These are phyloP conservation scores for Alosa sapidissima DNA, from an alignment of 2,797 vertebrate species.

Conservation along the genomic window DNA sequence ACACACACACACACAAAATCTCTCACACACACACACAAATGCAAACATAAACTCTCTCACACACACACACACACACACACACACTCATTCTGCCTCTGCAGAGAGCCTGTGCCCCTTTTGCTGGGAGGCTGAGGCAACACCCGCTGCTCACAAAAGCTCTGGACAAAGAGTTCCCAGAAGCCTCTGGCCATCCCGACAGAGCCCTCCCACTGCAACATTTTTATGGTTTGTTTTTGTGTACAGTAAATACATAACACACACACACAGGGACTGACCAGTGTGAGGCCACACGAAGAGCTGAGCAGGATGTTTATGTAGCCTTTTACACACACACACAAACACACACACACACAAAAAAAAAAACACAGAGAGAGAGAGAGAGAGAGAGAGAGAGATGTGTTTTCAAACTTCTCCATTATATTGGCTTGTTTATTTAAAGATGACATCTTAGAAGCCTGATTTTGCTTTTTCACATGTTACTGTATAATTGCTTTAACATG, in stretches of 20 bases:
- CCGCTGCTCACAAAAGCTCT: slow-evolving; percentile 53
- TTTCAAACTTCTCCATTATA: background rate
- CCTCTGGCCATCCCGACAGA: slow-evolving; percentile 30
- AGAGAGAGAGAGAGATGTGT: too few species aligned
- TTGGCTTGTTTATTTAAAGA: background rate
- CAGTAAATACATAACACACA: slow-evolving; percentile 34
- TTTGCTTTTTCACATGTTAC: too few species aligned
- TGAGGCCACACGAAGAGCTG: slow-evolving; percentile 21
- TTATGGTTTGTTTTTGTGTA: slow-evolving; percentile 46
- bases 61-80: slow-evolving; percentile 8
- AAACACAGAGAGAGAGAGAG: background rate
- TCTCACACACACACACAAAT: background rate
- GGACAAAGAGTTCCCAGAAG: slow-evolving; percentile 45
- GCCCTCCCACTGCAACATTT: slow-evolving; percentile 32
- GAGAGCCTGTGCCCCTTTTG: slow-evolving; percentile 41
- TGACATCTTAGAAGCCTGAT: background rate
- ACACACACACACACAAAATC: background rate
- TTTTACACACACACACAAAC: background rate
- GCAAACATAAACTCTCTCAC: background rate
- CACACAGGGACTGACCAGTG: background rate
- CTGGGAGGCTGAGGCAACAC: slow-evolving; percentile 51
- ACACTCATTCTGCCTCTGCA: slow-evolving; percentile 30
- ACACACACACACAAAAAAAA: slow-evolving; percentile 3
- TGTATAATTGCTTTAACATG: too few species aligned
- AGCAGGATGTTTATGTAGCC: slow-evolving; percentile 49